Evolutionary conservation across 1,140 invertebrate species (phyloP), one percentile per base, ranked within the genome.

Genomic region (Caenorhabditis tropicalis): DNA sequence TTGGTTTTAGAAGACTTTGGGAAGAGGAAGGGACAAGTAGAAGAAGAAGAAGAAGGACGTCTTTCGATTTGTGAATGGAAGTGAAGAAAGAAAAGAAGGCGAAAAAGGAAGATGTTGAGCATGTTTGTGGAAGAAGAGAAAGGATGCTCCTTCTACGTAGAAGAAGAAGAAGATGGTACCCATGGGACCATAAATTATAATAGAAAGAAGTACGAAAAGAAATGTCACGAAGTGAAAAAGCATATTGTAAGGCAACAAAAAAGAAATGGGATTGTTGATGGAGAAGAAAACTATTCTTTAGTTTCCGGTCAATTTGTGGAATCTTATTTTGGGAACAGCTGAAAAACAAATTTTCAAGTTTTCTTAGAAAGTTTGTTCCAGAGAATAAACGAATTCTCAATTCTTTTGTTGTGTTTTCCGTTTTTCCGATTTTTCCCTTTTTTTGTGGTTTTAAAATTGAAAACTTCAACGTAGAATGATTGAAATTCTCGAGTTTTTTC

Each of bases 11-110:
- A 36, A 74, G 43, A n/a, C 10, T 4, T 19, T 6, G 33, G 16
- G 36, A 43, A n/a, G 65, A 36, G 39, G 24, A 39, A 24, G 53
- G 53, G 53, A 31, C 24, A n/a, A n/a, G n/a, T n/a, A n/a, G n/a
- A 43, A 43, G 39, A 43, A 12, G 39, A 33, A 65, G 21, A 74
- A 74, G 65, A 74, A 74, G 36, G 33, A 43, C 36, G 65, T 74
- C 65, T 74, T 74, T 74, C 65, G 65, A 74, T 74, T 74, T 74
- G 65, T 74, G 65, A 74, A 74, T 74, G 65, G 21, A 74, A 74
- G 65, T 74, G 36, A 74, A 43, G 65, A 74, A 65, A 74, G 65
- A 74, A 74, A 74, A 74, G n/a, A 31, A 74, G 29, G n/a, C 33
- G 43, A 39, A 19, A 12, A 74, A 39, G 36, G 33, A 74, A 74